phyloP scores from a whole-genome alignment of 1,140 invertebrate genomes.

The Rhagoletis zephyria region DNA sequence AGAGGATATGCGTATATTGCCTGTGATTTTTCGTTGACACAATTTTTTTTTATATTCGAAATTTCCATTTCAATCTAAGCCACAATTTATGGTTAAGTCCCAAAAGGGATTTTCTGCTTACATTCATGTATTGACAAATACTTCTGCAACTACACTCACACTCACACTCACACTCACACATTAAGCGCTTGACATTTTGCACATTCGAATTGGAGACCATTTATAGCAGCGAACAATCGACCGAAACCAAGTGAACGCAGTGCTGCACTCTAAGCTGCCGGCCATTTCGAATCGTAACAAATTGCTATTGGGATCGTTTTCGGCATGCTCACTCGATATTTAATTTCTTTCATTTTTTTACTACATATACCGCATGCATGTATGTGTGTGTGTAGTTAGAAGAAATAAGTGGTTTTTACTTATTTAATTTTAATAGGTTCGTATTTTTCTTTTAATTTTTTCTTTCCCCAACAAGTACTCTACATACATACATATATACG shows the following conservation, averaged over 20 bases:
- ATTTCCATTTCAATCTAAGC: slow-evolving; percentile 31
- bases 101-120: neutral
- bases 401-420: neutral
- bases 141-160: too few species aligned
- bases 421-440: neutral
- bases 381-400: too few species aligned
- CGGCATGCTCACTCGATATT: neutral
- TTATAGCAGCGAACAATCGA: too few species aligned
- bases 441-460: neutral
- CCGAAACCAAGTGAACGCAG: neutral
- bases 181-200: neutral
- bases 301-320: neutral
- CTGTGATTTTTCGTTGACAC: neutral
- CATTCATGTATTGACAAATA: neutral
- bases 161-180: neutral
- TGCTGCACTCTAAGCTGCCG: neutral
- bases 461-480: too few species aligned
- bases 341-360: neutral
- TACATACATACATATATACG: too few species aligned
- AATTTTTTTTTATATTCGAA: neutral
- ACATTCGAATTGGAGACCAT: neutral
- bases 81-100: slow-evolving; percentile 48
- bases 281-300: neutral
- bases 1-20: neutral
- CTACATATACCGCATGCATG: too few species aligned